Evolutionary conservation across 2,113 vertebrate species (phyloP).

Genomic region (Gasterosteus nipponicus): DNA sequence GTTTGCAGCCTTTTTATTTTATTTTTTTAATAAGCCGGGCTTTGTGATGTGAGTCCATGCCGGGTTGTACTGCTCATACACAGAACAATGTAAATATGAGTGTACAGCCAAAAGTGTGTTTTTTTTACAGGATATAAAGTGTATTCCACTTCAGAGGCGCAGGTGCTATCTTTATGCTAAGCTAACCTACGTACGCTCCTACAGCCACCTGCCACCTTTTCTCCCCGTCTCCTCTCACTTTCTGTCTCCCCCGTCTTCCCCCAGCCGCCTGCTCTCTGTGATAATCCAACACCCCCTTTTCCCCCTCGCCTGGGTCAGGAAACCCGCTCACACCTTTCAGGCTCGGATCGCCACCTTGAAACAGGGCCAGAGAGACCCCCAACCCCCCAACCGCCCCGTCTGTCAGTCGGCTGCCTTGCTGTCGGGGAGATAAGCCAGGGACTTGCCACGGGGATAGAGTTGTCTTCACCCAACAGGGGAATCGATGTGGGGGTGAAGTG

Average conservation of each 20-base stretch:
- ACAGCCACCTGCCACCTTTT: constrained; percentile 63
- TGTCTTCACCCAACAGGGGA: constrained; percentile 65
- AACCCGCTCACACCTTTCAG: constrained; percentile 42
- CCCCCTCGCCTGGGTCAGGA: constrained; percentile 40
- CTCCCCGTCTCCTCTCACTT: constrained; percentile 37
- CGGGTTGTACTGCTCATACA: not conserved
- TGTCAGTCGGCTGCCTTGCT: constrained; percentile 41
- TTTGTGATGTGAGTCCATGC: constrained; percentile 7
- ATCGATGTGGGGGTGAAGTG: constrained; percentile 51
- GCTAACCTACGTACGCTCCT: not conserved
- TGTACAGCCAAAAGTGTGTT: not conserved
- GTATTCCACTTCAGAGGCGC: not conserved
- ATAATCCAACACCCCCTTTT: constrained; percentile 37
- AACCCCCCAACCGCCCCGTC: constrained; percentile 5
- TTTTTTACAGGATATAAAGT: not conserved
- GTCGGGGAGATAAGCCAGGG: constrained; percentile 51
- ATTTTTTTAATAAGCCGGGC: not conserved
- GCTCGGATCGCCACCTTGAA: constrained; percentile 37
- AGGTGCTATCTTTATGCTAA: not conserved
- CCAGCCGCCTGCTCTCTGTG: constrained; percentile 64
- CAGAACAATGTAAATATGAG: not conserved
- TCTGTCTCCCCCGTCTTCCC: not conserved
- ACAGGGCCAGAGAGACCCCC: constrained; percentile 16
- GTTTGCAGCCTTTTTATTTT: constrained; percentile 44
- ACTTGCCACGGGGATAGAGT: constrained; percentile 70